Evolutionary conservation across 2,797 vertebrate species (phyloP), one percentile per base, ranked within the genome.

Genomic region (Rhadinocentrus ornatus): DNA sequence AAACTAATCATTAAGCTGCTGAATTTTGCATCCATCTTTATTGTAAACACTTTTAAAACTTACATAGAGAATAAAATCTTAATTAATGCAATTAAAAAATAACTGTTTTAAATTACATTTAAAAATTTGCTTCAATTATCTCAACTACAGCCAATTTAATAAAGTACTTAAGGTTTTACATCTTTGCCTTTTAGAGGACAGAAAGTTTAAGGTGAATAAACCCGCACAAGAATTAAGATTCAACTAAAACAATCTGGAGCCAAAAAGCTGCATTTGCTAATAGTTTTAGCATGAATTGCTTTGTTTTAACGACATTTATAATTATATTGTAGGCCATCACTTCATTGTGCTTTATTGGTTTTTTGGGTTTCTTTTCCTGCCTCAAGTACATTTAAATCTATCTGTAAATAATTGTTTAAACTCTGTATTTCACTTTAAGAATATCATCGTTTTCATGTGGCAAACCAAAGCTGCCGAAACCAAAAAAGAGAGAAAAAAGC

Each of bases 361-460:
- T n/a, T n/a, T n/a, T n/a, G n/a, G n/a, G n/a, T n/a, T n/a, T n/a
- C n/a, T 13, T 27, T 39, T 75, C 32, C 52, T 64, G 48, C 54
- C 62, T 74, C 41, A 8, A 76, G 79, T 56, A 41, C 60, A 67
- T 70, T 57, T 52, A 60, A 73, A 59, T 83, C 63, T 69, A 55
- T 61, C 56, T 53, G 66, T 56, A 74, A 73, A 57, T 67, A 73
- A 71, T 77, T 70, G 75, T 78, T 76, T 75, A 39, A 54, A 59
- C 53, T 59, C 22, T 54, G 24, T 54, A 57, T 77, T 82, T 73
- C 67, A 68, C 75, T 63, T 59, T 54, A 57, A 81, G 57, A 78
- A 83, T 70, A 66, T 86, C 67, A 76, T 84, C 68, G 77, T 86
- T 76, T 68, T 78, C 65, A 76, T 44, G 78, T 41, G 73, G 60